Evolutionary conservation across 2,888 invertebrate genomes (phyloP), one percentile per base, ranked within the genome.

Genomic region (Drosophila putrida): DNA sequence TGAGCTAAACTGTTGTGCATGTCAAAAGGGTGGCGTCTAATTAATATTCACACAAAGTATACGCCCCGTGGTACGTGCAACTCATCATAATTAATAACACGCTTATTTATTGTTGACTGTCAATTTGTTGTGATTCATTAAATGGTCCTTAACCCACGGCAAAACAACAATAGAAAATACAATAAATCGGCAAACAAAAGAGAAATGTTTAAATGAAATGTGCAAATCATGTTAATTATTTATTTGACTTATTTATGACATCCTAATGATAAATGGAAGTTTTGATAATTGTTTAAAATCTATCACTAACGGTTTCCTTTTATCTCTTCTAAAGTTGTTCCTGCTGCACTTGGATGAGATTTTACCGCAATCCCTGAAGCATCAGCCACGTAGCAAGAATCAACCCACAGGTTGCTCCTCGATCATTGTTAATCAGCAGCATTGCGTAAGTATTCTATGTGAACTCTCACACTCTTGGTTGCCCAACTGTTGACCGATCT

Each of bases 311-410:
- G 28, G 6, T 20, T 20, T 20, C 1, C 20, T 20, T 20, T 20
- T 1, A 20, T 20, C 20, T 20, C 3, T 20, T 20, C 2, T 20
- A 92, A 93, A 98, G 97, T 92, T 98, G 44, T 97, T 98, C 91
- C 93, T 98, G 9, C 94, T 97, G 78, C 97, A 97, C 90, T 94
- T 97, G 94, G 97, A 97, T 82, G 96, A 97, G 78, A 95, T 97
- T 50, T 94, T 96, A 47, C 95, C 95, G 0, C 90, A 90, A 70
- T 82, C 90, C 0, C 41, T 91, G 3, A 93, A 94, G 78, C 93
- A 94, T 78, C 94, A 93, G 82, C 91, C 90, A 46, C 88, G 84
- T 38, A 75, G 44, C 75, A 78, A 87, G 53, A 89, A 88, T 43
- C 89, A 90, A 60, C 95, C 95, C 0, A 94, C 95, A 6, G 97